Base-by-base conservation (phyloP, 2,113 vertebrate species). In the Clarias batrachus region DNA sequence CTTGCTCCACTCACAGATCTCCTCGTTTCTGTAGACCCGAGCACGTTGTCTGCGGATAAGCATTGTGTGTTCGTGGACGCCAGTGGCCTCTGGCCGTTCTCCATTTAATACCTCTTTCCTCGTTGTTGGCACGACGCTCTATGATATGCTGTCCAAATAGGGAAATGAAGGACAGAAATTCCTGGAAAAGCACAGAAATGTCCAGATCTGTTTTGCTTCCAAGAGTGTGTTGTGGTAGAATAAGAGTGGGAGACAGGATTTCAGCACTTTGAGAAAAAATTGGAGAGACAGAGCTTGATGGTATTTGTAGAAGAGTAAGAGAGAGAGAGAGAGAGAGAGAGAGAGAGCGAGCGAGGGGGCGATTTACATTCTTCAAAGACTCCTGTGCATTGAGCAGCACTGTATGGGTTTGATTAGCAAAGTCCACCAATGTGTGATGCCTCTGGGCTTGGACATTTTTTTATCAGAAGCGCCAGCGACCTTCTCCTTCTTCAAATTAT, bases 341-440 rank as follows among this genome's bases (percentile, higher is more conserved):
- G 85, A 81, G 16, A 62, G 65, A 70, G 71, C 60, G 71, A 56
- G 8, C 14, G 33, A 33, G 3, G 6, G 56, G 33, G 33, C 37
- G 71, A 52, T 70, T 83, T 87, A 63, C 68, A 54, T 70, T 48
- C 52, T 85, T 74, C 37, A 21, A 59, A 65, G 84, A 76, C 41
- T 21, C 52, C 87, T 86, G 83, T 85, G 73, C 87, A 82, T 86
- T 71, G 37, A 86, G 78, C 66, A 41, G 70, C 4, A 59, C 82
- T 86, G 76, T 88, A 83, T 90, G 89, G 89, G 82, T 87, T 87
- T 78, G 73, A 84, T 89, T 87, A 87, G 54, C 80, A 48, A 84
- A 59, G 85, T 87, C 60, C 73, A 52, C 81, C 77, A 6, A 52
- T 68, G 85, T 82, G 60, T 70, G 82, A 86, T 89, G 68, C 60